Evolutionary conservation across 92 coral and sea anemone species (phyloP), one percentile per base, ranked within the genome.

Genomic region (Bergia puertoricense): DNA sequence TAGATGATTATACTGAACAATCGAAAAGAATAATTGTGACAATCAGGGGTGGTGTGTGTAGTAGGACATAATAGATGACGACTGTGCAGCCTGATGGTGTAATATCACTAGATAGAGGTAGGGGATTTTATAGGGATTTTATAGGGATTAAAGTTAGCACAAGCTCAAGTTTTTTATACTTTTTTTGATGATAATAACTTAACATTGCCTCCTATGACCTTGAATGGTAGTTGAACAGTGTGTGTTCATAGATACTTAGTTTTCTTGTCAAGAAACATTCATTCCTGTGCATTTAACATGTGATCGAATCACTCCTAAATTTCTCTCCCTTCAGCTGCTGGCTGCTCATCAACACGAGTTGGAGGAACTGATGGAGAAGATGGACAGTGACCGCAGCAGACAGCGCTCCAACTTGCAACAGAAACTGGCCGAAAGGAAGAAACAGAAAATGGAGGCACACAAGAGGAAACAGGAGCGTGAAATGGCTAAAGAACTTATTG

Each of bases 401-500:
- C 99, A 97, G 76, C 94, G 91, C 18, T 91, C 98, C 10, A 94
- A 92, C 82, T 85, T 97, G 85, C 96, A 91, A 57, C 94, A 93
- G 83, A 95, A 95, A 89, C 90, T 97, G 48, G 92, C 96, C 44
- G 99, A 97, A 71, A 93, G 91, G 88, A 95, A 91, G 89, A 93
- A 91, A 89, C 96, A 93, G 79, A 96, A 84, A 68, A 90, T 95
- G 86, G 98, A 97, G 71, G 97, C 98, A 0, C 92, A 90, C 42
- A 91, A 92, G 85, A 95, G 98, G 16, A 97, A 97, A 54, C 99
- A 94, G 79, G 99, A 97, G 81, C 94, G 97, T 76, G 99, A 97
- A 80, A 93, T 94, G 96, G 96, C 99, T 22, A 91, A 94, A 45
- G 99, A 97, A 79, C 91, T 95, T 79, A 72, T 97, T 92, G 99